These are phyloP conservation scores for Caenorhabditis sp. DNA, from an alignment of 2,888 invertebrate genomes.

Conservation along the genomic window DNA sequence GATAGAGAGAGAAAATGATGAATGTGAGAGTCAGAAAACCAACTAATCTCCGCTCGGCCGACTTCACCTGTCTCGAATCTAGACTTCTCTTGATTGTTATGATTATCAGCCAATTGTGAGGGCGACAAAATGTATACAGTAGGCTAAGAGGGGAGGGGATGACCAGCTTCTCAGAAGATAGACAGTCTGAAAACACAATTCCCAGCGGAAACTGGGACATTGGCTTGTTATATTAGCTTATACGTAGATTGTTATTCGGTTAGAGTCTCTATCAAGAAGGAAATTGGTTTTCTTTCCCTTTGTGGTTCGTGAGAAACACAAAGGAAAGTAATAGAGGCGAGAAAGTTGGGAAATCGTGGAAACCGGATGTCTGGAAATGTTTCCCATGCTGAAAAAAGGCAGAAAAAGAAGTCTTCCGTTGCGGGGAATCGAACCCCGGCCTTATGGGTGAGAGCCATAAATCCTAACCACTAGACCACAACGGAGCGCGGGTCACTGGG, in stretches of 20 bases:
- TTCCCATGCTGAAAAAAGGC: too few species aligned
- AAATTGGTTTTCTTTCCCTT: neutral
- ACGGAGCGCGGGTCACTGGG: conserved; percentile 31
- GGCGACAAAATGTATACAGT: conserved; percentile 6
- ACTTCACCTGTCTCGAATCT: neutral
- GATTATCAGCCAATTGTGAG: neutral
- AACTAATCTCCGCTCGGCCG: neutral
- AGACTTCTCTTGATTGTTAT: neutral
- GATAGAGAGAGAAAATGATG: too few species aligned
- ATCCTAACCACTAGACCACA: conserved; percentile 74
- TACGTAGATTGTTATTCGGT: conserved; percentile 28
- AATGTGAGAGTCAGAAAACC: too few species aligned
- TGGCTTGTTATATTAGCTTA: neutral
- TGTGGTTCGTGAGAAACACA: neutral
- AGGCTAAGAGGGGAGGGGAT: neutral
- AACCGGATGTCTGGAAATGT: too few species aligned
- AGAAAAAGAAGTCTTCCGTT: too few species aligned
- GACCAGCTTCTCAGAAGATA: neutral
- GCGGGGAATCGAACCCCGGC: conserved; percentile 72
- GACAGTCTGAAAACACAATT: neutral
- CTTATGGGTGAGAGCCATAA: conserved; percentile 73
- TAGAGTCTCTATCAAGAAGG: neutral
- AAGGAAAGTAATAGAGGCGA: neutral
- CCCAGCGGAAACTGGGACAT: conserved; percentile 17
- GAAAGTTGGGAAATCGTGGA: too few species aligned